Base-by-base conservation (phyloP, 1,140 invertebrate genomes). In the Cherax destructor region DNA sequence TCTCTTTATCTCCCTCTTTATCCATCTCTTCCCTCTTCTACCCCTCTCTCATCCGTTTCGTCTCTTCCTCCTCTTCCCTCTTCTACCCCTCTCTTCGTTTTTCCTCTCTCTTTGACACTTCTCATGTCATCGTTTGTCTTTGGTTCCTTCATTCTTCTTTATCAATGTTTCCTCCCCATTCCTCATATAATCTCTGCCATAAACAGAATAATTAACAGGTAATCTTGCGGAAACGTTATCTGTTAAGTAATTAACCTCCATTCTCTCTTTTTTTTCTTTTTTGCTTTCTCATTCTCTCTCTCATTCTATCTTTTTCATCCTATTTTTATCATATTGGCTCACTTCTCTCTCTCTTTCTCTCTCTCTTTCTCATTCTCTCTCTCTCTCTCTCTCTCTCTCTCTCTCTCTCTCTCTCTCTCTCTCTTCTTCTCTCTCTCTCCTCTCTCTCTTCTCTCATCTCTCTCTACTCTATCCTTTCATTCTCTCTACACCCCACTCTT, bases 321-420 rank as follows among this genome's bases (percentile, higher is more conserved):
- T 78, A 1, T 78, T 24, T 78, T 24, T 78, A 21, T 78, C 76
- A 30, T 24, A 1, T 24, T 78, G 16, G 0, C 76, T 78, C 16
- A 30, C 76, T 56, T 78, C 76, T 47, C 76, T 78, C 76, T 47
- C 76, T 78, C 7, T 77, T 4, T 30, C 76, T 77, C 76, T 78
- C 76, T 56, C 52, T 56, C 52, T 56, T 13, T 56, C 52, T 56
- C 0, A 41, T 41, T 47, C 47, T 80, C 41, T 80, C 78, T 50
- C 47, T 16, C 30, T 78, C 30, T 41, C 76, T 78, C 30, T 41
- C 76, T 41, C 30, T 41, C 76, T 78, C 76, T 78, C 76, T 41
- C 30, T 41, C 30, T 24, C 78, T 80, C 78, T 5, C 47, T 50
- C 78, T 50, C 49, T 80, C 47, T 50, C 49, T 80, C 78, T 50